A percentile compares a stretch with the other conserved stretches of the same genome.
phyloP scores from a whole-genome alignment of 2,888 invertebrate species.

The Troglohyphantes excavatus region DNA sequence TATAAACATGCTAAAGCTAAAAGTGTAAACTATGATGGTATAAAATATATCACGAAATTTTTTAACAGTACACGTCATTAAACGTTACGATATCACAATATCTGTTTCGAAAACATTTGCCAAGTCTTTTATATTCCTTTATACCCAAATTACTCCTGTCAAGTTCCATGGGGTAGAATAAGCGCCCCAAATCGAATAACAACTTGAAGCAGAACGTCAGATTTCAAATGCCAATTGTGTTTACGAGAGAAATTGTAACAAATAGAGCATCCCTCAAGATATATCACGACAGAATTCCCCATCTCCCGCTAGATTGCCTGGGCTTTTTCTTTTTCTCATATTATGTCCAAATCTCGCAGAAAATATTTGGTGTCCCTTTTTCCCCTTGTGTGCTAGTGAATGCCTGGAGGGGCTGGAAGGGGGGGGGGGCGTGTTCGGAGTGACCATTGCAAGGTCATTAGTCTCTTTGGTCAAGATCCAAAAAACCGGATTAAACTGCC shows the following conservation, averaged over 20 bases:
- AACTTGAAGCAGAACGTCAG: too few relatives aligned
- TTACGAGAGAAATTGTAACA: neutral
- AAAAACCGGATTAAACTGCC: slow-evolving; percentile 63
- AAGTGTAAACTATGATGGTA: too few relatives aligned
- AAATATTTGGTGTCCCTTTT: slow-evolving; percentile 31
- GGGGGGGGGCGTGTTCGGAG: slow-evolving; percentile 36
- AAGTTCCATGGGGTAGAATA: neutral
- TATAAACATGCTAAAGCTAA: too few relatives aligned
- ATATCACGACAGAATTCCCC: neutral
- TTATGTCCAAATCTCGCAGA: slow-evolving; percentile 42
- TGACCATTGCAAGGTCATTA: slow-evolving; percentile 66
- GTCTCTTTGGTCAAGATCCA: slow-evolving; percentile 76
- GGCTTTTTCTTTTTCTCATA: slow-evolving; percentile 18
- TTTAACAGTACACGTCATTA: too few relatives aligned
- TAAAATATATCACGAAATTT: too few relatives aligned
- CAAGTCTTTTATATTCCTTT: neutral
- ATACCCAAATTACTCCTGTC: neutral
- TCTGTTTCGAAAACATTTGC: too few relatives aligned
- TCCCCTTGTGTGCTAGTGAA: slow-evolving; percentile 44
- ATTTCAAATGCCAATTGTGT: neutral
- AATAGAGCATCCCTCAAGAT: slow-evolving; percentile 47
- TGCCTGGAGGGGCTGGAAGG: neutral
- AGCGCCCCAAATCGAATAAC: neutral
- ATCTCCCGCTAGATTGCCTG: neutral
- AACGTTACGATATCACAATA: too few relatives aligned